phyloP scores from a whole-genome alignment of 2,888 invertebrate species.

The Epinotia bilunana region DNA sequence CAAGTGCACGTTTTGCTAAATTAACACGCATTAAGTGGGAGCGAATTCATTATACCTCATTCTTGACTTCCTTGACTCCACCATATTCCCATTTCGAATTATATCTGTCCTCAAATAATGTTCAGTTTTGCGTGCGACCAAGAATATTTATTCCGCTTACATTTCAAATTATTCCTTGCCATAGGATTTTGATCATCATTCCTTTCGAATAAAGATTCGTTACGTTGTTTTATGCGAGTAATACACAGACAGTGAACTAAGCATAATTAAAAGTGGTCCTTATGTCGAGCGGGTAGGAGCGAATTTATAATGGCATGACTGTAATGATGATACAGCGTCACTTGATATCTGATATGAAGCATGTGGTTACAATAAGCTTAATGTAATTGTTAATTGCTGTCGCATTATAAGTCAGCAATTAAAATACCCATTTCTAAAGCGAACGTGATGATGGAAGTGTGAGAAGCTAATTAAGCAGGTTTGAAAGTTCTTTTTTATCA shows the following conservation, averaged over 20 bases:
- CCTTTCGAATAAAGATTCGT: slow-evolving; percentile 41
- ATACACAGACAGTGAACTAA: slow-evolving; percentile 14
- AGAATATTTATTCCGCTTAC: slow-evolving; percentile 34
- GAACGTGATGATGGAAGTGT: slow-evolving; percentile 9
- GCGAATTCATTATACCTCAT: slow-evolving; percentile 48
- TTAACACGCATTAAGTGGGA: slow-evolving; percentile 50
- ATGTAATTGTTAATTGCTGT: slow-evolving; percentile 38
- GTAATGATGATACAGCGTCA: slow-evolving; percentile 34
- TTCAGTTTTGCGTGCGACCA: slow-evolving; percentile 33
- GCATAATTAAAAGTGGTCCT: slow-evolving; percentile 36
- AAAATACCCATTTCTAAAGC: slow-evolving; percentile 1
- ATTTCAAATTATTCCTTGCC: slow-evolving; percentile 32
- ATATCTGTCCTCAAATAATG: slow-evolving; percentile 27
- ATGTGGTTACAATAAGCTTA: slow-evolving; percentile 41
- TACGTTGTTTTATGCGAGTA: slow-evolving; percentile 26
- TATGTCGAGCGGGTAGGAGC: slow-evolving; percentile 33
- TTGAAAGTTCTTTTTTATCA: not conserved
- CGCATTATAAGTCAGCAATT: slow-evolving; percentile 29
- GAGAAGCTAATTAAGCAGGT: not conserved
- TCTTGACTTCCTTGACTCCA: slow-evolving; percentile 42
- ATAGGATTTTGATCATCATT: slow-evolving; percentile 41
- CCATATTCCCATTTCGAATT: slow-evolving; percentile 31
- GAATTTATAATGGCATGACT: slow-evolving; percentile 25
- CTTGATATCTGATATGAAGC: slow-evolving; percentile 41
- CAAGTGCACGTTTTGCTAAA: slow-evolving; percentile 51